Evolutionary conservation across 2,113 vertebrate genomes (phyloP).

Genomic region (Pycnonotus jocosus): DNA sequence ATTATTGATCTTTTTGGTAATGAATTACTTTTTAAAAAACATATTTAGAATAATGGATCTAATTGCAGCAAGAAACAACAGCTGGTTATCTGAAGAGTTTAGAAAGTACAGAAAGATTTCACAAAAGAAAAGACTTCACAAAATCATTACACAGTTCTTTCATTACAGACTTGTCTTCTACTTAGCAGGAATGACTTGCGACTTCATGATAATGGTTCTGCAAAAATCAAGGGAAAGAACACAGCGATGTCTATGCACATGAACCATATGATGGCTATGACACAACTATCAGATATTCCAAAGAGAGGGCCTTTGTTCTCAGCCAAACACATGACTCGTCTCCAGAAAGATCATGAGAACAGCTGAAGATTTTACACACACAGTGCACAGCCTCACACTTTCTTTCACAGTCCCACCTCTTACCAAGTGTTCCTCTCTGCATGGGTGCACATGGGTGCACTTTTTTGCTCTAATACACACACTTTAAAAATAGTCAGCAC

Average conservation of each 20-base stretch:
- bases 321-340: background rate
- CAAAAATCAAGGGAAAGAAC: background rate
- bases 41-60: background rate
- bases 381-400: background rate
- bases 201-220: background rate
- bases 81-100: background rate
- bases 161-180: background rate
- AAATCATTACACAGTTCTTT: background rate
- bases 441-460: background rate
- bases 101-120: background rate
- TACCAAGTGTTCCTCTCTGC: background rate
- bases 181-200: background rate
- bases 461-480: background rate
- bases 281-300: background rate
- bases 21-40: background rate
- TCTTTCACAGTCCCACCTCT: background rate
- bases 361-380: background rate
- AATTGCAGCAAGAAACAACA: background rate
- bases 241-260: background rate
- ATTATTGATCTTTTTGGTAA: background rate
- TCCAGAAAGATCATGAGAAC: background rate
- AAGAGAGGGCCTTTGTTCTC: constrained; percentile 7
- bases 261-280: background rate
- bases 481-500: background rate
- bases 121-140: background rate